Evolutionary conservation across 2,888 invertebrate genomes (phyloP).

Genomic region (Hydriomena furcata): DNA sequence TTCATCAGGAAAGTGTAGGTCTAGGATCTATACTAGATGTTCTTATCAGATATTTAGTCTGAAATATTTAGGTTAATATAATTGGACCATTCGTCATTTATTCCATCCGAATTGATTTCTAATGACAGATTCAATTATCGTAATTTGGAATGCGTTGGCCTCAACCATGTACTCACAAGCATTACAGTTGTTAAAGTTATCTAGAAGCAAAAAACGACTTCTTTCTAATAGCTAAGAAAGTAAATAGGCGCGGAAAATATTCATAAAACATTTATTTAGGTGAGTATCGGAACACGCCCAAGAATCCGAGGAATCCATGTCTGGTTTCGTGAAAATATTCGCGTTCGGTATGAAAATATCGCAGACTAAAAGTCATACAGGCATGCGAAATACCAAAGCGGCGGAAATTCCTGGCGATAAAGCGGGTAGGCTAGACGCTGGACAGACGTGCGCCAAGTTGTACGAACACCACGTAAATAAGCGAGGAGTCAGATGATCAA

Average conservation of each 20-base stretch:
- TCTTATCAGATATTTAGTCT: background rate
- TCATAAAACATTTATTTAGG: conserved; percentile 11
- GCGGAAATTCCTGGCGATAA: conserved; percentile 71
- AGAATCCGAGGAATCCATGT: conserved; percentile 53
- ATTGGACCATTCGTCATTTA: conserved; percentile 22
- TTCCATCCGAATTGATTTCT: conserved; percentile 16
- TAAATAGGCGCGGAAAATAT: conserved; percentile 3
- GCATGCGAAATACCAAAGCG: conserved; percentile 67
- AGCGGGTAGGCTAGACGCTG: conserved; percentile 70
- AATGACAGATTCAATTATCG: conserved; percentile 22
- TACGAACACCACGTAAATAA: conserved; percentile 62
- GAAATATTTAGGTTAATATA: conserved; percentile 15
- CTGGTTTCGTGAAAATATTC: conserved; percentile 64
- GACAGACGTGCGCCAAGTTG: conserved; percentile 69
- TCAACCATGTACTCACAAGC: background rate
- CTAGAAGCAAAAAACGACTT: background rate
- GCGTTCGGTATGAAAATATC: conserved; percentile 60
- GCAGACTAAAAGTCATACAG: conserved; percentile 64
- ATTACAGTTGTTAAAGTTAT: background rate
- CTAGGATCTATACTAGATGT: background rate
- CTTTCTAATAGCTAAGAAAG: background rate
- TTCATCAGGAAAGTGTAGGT: background rate
- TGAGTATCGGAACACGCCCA: conserved; percentile 35
- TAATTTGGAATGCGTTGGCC: conserved; percentile 6
- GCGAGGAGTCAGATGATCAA: conserved; percentile 65